phyloP scores from a whole-genome alignment of 1,140 invertebrate genomes.

The Drosophila chauvacae region DNA sequence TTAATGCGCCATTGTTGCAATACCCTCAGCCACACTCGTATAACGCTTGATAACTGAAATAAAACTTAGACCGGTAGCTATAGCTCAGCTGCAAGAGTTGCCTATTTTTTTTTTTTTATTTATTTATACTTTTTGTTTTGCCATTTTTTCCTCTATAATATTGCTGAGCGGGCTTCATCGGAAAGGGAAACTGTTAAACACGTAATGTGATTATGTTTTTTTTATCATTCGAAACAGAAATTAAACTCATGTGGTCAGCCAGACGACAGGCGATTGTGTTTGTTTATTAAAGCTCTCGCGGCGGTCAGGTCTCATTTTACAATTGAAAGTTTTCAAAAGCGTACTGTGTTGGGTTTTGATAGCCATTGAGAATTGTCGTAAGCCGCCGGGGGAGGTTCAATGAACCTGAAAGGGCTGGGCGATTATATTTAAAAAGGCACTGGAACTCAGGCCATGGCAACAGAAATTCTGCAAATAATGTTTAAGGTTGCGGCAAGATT shows the following conservation, averaged over 20 bases:
- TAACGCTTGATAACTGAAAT: conserved; percentile 54
- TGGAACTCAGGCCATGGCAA: background rate
- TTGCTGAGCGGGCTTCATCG: conserved; percentile 19
- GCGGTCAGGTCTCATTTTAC: conserved; percentile 40
- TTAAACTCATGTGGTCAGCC: conserved; percentile 32
- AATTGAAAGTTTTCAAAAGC: conserved; percentile 27
- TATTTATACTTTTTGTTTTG: background rate
- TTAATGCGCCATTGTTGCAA: conserved; percentile 79
- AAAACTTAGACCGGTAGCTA: conserved; percentile 38
- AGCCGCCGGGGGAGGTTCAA: conserved; percentile 27
- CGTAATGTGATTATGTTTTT: conserved; percentile 58
- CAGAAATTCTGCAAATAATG: background rate
- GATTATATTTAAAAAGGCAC: background rate
- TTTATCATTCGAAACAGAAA: conserved; percentile 51
- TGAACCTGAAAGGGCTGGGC: conserved; percentile 30
- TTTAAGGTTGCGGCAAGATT: background rate
- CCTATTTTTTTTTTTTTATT: conserved; percentile 2
- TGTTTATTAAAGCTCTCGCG: conserved; percentile 35
- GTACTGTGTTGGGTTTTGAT: conserved; percentile 29
- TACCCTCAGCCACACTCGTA: conserved; percentile 26
- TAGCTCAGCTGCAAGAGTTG: conserved; percentile 32
- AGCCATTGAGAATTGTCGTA: conserved; percentile 18
- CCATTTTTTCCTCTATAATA: conserved; percentile 15
- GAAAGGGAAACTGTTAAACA: conserved; percentile 62
- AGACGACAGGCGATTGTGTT: conserved; percentile 21